A percentile compares a stretch with the other conserved stretches of the same genome.
phyloP scores from a whole-genome alignment of 2,888 invertebrate genomes.

The Cataglyphis albicans region DNA sequence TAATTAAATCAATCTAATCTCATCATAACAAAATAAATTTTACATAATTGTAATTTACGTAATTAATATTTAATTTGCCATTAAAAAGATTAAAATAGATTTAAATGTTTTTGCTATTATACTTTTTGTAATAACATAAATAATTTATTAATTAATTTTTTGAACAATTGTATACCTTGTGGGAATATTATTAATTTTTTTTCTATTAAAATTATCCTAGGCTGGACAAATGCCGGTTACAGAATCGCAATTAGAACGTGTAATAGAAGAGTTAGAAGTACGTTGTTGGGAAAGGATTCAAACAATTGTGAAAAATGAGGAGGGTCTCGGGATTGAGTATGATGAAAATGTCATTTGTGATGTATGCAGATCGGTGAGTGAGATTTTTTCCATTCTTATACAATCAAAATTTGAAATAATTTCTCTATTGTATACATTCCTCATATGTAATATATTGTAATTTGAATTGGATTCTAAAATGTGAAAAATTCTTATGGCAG shows the following conservation, averaged over 20 bases:
- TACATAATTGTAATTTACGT: background rate
- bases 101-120: background rate
- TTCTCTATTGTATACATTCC: background rate
- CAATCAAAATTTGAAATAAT: background rate
- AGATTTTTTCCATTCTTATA: constrained; percentile 16
- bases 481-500: constrained; percentile 79
- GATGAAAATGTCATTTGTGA: constrained; percentile 99
- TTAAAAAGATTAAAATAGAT: background rate
- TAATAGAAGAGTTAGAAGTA: constrained; percentile 96
- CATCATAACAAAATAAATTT: background rate
- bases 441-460: background rate
- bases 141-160: constrained; percentile 2
- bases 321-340: constrained; percentile 97
- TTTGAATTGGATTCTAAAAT: constrained; percentile 6
- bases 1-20: constrained; percentile 4
- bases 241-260: constrained; percentile 95
- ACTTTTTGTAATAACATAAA: background rate
- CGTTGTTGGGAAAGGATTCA: constrained; percentile 98
- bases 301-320: constrained; percentile 95
- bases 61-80: background rate
- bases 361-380: constrained; percentile 95
- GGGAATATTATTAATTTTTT: background rate
- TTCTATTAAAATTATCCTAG: constrained; percentile 66
- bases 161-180: background rate
- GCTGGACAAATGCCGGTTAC: constrained; percentile 91